Evolutionary conservation across 2,888 invertebrate species (phyloP), one percentile per base, ranked within the genome.

Genomic region (Drepanosiphum platanoidis): DNA sequence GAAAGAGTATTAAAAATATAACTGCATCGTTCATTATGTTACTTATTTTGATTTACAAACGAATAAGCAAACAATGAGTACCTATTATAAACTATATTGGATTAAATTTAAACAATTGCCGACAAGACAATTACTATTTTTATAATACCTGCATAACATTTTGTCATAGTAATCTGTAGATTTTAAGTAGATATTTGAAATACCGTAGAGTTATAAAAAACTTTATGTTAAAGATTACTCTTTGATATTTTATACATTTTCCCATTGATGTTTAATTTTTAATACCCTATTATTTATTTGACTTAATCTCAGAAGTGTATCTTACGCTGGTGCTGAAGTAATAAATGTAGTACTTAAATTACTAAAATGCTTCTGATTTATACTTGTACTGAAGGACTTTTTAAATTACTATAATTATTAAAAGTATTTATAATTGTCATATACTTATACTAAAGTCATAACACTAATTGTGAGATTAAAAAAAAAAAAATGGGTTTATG

Each of bases 391-490:
- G 34, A 75, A 75, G 52, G 34, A 58, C 15, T 39, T 39, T 70
- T 68, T 36, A 66, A 66, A 71, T 71, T 30, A 72, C 4, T 36
- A 30, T 18, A 72, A 72, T 72, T 71, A 42, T 72, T 18, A 27
- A 46, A 22, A 27, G 52, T 74, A 74, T 74, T 72, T 30, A n/a
- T 1, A 3, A 27, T 27, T 39, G 27, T 42, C 71, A 22, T 27
- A 71, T 39, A 11, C 8, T 70, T 42, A n/a, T 71, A 71, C n/a
- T n/a, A n/a, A n/a, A 27, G 46, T 30, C 30, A 22, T 32, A 72
- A 32, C 30, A 8, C 22, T 52, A 52, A 52, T 52, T 22, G 30
- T 7, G 1, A 74, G n/a, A n/a, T n/a, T 11, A 72, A 42, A 0
- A 71, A 72, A 72, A 13, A 72, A 42, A 0, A 71, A 72, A 72